Evolutionary conservation across 2,797 vertebrate species (phyloP).

Genomic region (Heterohyrax brucei): DNA sequence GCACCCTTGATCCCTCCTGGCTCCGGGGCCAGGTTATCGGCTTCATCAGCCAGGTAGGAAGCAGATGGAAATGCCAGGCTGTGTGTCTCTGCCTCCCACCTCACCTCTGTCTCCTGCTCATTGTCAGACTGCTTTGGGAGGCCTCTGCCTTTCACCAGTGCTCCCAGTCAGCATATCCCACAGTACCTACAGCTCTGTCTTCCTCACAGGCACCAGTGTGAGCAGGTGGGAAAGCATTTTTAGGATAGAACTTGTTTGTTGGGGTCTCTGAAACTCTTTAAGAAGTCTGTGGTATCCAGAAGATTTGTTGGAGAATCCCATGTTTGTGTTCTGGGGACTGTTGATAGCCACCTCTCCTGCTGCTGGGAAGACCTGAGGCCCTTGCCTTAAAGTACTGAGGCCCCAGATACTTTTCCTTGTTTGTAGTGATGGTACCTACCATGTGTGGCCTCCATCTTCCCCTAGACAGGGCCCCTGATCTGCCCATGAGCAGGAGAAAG

Average conservation of each 20-base stretch:
- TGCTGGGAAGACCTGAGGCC: neutral
- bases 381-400: no score
- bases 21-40: conserved; percentile 96
- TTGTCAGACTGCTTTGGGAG: neutral
- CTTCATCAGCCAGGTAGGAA: conserved; percentile 97
- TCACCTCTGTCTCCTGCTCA: neutral
- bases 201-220: neutral
- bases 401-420: neutral
- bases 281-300: neutral
- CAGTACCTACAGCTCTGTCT: neutral
- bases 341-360: neutral
- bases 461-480: no score
- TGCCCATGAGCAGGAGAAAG: neutral
- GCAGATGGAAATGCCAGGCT: neutral
- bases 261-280: neutral
- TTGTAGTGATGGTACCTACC: neutral
- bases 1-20: conserved; percentile 96
- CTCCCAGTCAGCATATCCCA: fast-evolving
- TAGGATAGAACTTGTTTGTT: neutral
- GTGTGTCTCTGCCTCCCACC: neutral
- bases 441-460: neutral
- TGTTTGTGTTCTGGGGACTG: neutral
- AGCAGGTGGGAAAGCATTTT: neutral
- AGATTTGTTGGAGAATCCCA: neutral
- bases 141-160: neutral